Percentiles rank a stretch among this genome's conserved stretches.
These are phyloP conservation scores for Rousettus leschenaultii DNA, from an alignment of 2,113 vertebrate species.

Conservation along the genomic window DNA sequence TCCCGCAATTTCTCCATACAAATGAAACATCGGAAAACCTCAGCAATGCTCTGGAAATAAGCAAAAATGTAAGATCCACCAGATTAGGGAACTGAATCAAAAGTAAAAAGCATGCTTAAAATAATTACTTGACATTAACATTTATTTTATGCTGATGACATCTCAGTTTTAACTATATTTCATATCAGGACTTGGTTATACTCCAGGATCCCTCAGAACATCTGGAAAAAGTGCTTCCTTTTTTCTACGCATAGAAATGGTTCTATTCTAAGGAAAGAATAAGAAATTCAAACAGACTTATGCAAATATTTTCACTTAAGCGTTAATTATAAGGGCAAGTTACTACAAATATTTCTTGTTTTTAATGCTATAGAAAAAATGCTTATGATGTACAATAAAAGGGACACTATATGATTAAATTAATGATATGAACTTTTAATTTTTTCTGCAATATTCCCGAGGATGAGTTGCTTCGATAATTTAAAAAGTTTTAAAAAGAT, in stretches of 20 bases:
- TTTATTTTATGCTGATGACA: neutral
- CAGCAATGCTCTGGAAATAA: conserved; percentile 91
- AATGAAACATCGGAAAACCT: conserved; percentile 99
- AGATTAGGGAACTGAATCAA: conserved; percentile 1
- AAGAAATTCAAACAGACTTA: conserved; percentile 2
- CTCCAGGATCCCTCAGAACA: neutral
- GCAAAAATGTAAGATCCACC: neutral
- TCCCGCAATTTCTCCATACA: conserved; percentile 99
- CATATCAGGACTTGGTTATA: neutral
- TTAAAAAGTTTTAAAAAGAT: neutral
- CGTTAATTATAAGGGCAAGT: conserved; percentile 5
- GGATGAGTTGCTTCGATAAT: neutral
- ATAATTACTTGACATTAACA: neutral
- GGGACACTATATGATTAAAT: neutral
- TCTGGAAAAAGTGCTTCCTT: neutral
- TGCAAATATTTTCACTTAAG: neutral
- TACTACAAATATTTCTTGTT: conserved; percentile 9
- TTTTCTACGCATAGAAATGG: neutral
- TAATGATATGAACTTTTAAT: neutral
- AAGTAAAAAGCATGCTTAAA: neutral
- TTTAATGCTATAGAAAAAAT: neutral
- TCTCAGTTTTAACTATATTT: conserved; percentile 4
- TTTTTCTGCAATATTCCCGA: neutral
- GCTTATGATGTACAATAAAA: neutral
- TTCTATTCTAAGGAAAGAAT: neutral